Conservation (phyloP, 2,797 vertebrate genomes). For the Saxicola maurus region DNA sequence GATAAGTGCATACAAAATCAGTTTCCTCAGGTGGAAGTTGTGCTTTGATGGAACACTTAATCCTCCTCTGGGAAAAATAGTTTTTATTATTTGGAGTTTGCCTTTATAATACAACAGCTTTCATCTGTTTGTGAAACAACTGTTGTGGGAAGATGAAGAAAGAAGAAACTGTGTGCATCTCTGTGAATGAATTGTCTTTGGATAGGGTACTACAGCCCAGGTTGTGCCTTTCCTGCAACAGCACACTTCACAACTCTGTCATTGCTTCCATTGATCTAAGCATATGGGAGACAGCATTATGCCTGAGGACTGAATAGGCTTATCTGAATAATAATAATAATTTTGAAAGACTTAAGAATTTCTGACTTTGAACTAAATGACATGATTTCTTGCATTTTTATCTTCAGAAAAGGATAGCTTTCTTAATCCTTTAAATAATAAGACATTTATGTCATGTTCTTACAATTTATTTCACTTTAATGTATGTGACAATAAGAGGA, state of each 20-base stretch:
- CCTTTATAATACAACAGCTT: not conserved
- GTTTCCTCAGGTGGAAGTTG: slow-evolving; percentile 9
- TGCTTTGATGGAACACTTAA: slow-evolving; percentile 25
- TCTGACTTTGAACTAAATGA: not conserved
- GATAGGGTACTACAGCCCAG: not conserved
- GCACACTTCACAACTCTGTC: not conserved
- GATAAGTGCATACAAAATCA: not conserved
- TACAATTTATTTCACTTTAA: not conserved
- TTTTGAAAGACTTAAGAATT: not conserved
- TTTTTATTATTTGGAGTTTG: slow-evolving; percentile 36
- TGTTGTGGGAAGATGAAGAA: not conserved
- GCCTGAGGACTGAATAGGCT: not conserved
- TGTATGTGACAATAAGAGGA: not conserved
- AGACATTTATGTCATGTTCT: not conserved
- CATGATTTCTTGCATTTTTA: not conserved
- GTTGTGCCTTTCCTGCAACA: not conserved
- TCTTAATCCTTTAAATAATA: not conserved
- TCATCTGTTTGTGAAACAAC: not conserved
- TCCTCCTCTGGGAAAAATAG: slow-evolving; percentile 33
- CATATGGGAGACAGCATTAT: not conserved
- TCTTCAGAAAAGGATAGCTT: not conserved
- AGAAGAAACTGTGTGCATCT: not conserved
- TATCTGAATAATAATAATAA: not conserved
- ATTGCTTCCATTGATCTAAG: not conserved
- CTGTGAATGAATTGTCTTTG: not conserved